Evolutionary conservation across 2,113 vertebrate species (phyloP).

Genomic region (Eulemur macaco): DNA sequence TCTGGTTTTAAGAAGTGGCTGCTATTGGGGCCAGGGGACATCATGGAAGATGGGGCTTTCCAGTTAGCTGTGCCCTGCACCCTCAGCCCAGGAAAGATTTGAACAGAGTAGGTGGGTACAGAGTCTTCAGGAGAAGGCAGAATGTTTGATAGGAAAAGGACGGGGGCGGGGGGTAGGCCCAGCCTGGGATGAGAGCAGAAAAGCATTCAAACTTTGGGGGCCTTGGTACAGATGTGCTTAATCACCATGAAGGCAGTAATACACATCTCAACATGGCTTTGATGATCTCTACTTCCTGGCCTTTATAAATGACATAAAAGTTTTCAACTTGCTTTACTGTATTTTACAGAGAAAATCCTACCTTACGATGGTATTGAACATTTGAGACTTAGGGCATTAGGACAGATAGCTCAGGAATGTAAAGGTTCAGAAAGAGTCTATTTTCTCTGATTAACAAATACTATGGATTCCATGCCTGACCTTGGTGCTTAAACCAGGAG

Average conservation of each 20-base stretch:
- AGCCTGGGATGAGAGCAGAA: conserved; percentile 24
- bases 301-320: conserved; percentile 41
- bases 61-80: neutral
- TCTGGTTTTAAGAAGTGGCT: conserved; percentile 28
- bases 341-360: conserved; percentile 44
- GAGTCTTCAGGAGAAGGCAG: conserved; percentile 1
- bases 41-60: neutral
- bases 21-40: neutral
- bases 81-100: conserved; percentile 1
- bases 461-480: conserved; percentile 29
- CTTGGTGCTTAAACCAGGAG: conserved; percentile 70
- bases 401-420: conserved; percentile 54
- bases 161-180: neutral
- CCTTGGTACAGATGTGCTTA: neutral
- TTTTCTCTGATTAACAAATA: conserved; percentile 52
- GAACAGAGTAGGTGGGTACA: neutral
- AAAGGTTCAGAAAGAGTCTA: conserved; percentile 53
- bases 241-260: conserved; percentile 13
- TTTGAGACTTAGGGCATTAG: conserved; percentile 57
- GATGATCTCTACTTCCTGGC: conserved; percentile 38
- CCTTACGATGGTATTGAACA: neutral
- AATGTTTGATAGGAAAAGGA: conserved; percentile 20
- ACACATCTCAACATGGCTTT: conserved; percentile 33
- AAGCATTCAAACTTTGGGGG: conserved; percentile 32
- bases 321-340: conserved; percentile 38